Conservation (phyloP, 2,888 invertebrate species). For the Diaperis boleti region DNA sequence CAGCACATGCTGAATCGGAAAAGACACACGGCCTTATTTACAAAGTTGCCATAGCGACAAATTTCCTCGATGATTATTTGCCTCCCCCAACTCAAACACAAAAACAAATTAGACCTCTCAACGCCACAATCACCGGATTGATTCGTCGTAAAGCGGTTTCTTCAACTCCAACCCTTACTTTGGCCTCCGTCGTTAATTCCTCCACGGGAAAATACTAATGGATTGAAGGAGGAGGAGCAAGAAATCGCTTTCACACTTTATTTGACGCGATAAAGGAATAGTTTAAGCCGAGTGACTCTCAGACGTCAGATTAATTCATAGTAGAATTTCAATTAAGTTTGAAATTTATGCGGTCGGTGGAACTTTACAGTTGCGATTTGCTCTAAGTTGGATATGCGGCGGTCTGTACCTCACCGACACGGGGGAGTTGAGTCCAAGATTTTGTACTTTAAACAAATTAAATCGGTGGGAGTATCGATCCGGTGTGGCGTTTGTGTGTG, state of each 20-base stretch:
- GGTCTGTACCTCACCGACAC: not conserved
- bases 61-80: too few species aligned
- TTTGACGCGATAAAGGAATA: conserved; percentile 17
- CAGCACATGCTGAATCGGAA: too few species aligned
- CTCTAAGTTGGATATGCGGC: not conserved
- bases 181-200: not conserved
- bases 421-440: not conserved
- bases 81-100: too few species aligned
- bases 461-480: too few species aligned
- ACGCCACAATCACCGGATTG: too few species aligned
- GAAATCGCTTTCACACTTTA: conserved; percentile 15
- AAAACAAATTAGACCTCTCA: too few species aligned
- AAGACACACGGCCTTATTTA: too few species aligned
- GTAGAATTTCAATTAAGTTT: conserved; percentile 25
- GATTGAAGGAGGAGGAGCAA: conserved; percentile 10
- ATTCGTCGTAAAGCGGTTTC: too few species aligned
- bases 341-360: conserved; percentile 19
- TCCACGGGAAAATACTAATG: conserved; percentile 9
- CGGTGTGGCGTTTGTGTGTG: too few species aligned
- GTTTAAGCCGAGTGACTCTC: conserved; percentile 5
- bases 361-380: conserved; percentile 10
- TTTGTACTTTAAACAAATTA: not conserved
- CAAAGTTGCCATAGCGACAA: too few species aligned
- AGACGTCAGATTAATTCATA: conserved; percentile 17
- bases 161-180: too few species aligned